A percentile compares a stretch with the other conserved stretches of the same genome.
Conservation (phyloP, 1,140 invertebrate genomes). For the Leptopilina clavipes region DNA sequence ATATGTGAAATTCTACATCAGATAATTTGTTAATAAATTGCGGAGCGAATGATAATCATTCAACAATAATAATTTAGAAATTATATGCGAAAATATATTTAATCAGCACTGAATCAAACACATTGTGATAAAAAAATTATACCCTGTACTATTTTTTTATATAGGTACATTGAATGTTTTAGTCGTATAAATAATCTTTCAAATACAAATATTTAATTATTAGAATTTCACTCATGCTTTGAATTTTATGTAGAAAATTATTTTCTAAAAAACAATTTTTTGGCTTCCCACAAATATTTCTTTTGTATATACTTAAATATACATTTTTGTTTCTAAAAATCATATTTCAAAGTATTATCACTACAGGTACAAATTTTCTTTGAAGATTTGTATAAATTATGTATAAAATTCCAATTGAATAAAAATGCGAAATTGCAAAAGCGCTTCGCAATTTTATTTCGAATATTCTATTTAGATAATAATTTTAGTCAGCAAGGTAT, state of each 20-base stretch:
- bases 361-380: background rate
- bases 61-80: constrained; percentile 12
- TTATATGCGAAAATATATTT: constrained; percentile 23
- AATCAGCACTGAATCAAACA: constrained; percentile 26
- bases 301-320: too few species aligned
- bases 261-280: background rate
- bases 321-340: background rate
- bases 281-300: background rate
- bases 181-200: background rate
- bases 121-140: constrained; percentile 14
- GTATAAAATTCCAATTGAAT: background rate
- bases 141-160: background rate
- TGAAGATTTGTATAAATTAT: background rate
- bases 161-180: constrained; percentile 6
- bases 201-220: too few species aligned
- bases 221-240: too few species aligned
- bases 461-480: constrained; percentile 13
- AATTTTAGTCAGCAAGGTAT: background rate
- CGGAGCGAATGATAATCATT: constrained; percentile 12
- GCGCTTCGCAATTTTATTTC: background rate
- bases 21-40: background rate
- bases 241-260: too few species aligned
- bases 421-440: background rate
- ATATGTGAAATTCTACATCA: constrained; percentile 24
- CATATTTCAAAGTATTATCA: background rate